These are phyloP conservation scores for Cactoblastis cactorum DNA, from an alignment of 2,888 invertebrate genomes.

Conservation along the genomic window DNA sequence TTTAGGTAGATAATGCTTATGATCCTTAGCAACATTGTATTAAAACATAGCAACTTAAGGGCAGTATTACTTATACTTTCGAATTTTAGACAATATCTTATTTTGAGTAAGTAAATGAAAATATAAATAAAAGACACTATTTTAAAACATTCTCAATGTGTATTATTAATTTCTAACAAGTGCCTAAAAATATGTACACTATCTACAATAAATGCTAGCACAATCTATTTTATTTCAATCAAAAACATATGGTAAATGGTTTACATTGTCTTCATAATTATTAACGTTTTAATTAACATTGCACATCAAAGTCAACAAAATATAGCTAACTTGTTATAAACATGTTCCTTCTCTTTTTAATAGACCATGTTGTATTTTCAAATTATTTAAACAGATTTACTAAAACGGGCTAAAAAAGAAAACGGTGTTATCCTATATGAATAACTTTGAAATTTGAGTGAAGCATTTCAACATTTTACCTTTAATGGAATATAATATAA, in stretches of 20 bases:
- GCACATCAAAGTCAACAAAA: too few relatives aligned
- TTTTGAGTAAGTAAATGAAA: constrained; percentile 49
- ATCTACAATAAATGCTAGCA: constrained; percentile 23
- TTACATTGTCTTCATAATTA: too few relatives aligned
- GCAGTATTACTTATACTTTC: constrained; percentile 48
- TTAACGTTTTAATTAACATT: too few relatives aligned
- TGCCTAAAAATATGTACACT: constrained; percentile 26
- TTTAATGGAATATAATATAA: too few relatives aligned
- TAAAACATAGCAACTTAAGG: constrained; percentile 36
- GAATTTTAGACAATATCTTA: constrained; percentile 50
- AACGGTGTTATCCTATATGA: too few relatives aligned
- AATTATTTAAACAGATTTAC: too few relatives aligned
- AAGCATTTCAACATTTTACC: too few relatives aligned
- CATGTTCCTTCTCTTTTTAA: too few relatives aligned
- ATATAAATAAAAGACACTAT: constrained; percentile 78
- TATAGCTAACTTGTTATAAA: too few relatives aligned
- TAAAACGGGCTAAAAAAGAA: too few relatives aligned
- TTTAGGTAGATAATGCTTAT: constrained; percentile 22
- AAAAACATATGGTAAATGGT: not conserved
- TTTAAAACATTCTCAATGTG: constrained; percentile 55
- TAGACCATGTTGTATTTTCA: too few relatives aligned
- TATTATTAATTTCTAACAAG: constrained; percentile 45
- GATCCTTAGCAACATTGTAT: constrained; percentile 22
- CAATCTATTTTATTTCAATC: not conserved
- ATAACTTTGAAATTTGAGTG: too few relatives aligned